Base-by-base conservation (phyloP, 2,113 vertebrate genomes). In the Ploceus nigricollis region DNA sequence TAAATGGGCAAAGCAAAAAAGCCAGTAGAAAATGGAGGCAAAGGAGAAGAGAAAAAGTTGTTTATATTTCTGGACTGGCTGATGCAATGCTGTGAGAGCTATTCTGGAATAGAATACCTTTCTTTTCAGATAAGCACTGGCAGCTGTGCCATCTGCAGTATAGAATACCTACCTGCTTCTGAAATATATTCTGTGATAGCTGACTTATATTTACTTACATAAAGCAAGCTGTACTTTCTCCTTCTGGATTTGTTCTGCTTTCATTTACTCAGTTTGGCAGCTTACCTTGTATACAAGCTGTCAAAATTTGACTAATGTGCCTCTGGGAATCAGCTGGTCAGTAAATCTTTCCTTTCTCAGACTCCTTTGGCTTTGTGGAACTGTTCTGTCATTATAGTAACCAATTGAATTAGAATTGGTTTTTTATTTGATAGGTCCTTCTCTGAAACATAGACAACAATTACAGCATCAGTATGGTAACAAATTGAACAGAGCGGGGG, bases 51-150 rank as follows among this genome's bases (percentile, higher is more conserved):
- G 85, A 96, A 89, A 88, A 89, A 40, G 27, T 51, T 30, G 80
- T 97, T 96, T 97, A 45, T 97, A 83, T 93, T 94, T 97, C 89
- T 97, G 86, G 97, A 97, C 86, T 96, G 93, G 58, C 48, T 96
- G 96, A 97, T 89, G 45, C 42, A 96, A 95, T 94, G 40, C 63
- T 96, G 53, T 66, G 76, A 50, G 80, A 97, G 82, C 92, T 94
- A 84, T 92, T 96, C 69, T 91, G 63, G 77, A 96, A 93, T 33
- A 97, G 61, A 97, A 86, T 81, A 81, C n/a, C 25, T 87, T 89
- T 95, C 94, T 96, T 73, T 97, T 96, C 72, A 94, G 75, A 94
- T 78, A 94, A 98, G 90, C 73, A 86, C 81, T 66, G 80, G 89
- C 95, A 97, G 89, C 90, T 97, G 76, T 87, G 50, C 80, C 71